Conservation (phyloP, 2,888 invertebrate species). For the Lapara coniferarum region DNA sequence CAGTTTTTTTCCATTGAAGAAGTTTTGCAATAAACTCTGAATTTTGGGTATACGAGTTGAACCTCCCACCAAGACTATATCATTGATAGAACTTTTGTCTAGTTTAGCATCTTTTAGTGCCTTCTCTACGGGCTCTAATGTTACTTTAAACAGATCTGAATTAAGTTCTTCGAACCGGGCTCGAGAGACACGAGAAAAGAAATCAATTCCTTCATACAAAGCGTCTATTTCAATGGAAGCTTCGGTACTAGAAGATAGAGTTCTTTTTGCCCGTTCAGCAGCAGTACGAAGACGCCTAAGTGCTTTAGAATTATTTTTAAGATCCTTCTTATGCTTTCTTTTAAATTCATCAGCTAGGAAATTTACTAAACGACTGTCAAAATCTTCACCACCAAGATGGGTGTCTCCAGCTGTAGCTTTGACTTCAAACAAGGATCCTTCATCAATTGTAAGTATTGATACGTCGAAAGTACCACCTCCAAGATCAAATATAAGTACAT, state of each 20-base stretch:
- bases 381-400: slow-evolving; percentile 92
- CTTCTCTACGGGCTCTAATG: slow-evolving; percentile 90
- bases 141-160: slow-evolving; percentile 87
- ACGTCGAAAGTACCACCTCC: slow-evolving; percentile 91
- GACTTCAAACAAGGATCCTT: slow-evolving; percentile 90
- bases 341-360: slow-evolving; percentile 88
- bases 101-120: slow-evolving; percentile 90
- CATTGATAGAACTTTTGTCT: slow-evolving; percentile 88
- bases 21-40: slow-evolving; percentile 88
- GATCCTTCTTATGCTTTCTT: slow-evolving; percentile 87
- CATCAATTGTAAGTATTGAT: slow-evolving; percentile 91
- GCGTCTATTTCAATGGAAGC: slow-evolving; percentile 90
- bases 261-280: slow-evolving; percentile 90
- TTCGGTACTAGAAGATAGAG: slow-evolving; percentile 89
- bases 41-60: slow-evolving; percentile 92
- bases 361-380: slow-evolving; percentile 85
- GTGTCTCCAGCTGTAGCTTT: slow-evolving; percentile 94
- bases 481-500: slow-evolving; percentile 86
- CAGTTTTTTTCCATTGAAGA: slow-evolving; percentile 88
- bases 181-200: slow-evolving; percentile 86
- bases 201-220: slow-evolving; percentile 87
- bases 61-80: slow-evolving; percentile 92
- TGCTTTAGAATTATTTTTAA: slow-evolving; percentile 85
- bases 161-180: slow-evolving; percentile 91
- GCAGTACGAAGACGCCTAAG: slow-evolving; percentile 88